A percentile compares a stretch with the other conserved stretches of the same genome.
Conservation (phyloP, 2,888 invertebrate genomes). For the Nipponacmea schrenckii region DNA sequence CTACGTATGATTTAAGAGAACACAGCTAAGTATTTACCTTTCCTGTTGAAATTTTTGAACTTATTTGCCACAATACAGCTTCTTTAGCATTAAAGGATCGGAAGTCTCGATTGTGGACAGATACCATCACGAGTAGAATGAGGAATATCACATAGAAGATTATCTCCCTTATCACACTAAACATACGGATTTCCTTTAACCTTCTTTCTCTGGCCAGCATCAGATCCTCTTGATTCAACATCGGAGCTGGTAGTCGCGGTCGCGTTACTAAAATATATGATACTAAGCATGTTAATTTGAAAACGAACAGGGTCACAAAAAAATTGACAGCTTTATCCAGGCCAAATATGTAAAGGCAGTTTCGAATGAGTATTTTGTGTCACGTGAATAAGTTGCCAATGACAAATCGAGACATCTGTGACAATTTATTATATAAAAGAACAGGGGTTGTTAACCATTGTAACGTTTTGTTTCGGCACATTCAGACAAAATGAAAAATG, state of each 20-base stretch:
- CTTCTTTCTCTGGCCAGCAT: constrained; percentile 35
- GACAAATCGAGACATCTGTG: no score
- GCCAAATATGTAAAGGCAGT: no score
- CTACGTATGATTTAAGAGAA: no score
- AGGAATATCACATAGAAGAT: constrained; percentile 45
- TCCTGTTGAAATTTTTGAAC: neutral
- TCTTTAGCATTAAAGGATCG: constrained; percentile 41
- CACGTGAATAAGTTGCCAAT: no score
- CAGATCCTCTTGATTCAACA: constrained; percentile 37
- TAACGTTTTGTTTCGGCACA: no score
- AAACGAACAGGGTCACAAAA: no score
- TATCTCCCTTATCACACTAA: constrained; percentile 41
- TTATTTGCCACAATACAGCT: constrained; percentile 36
- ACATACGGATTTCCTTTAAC: constrained; percentile 45
- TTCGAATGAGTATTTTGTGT: no score
- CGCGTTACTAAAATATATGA: constrained; percentile 28
- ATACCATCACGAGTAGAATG: constrained; percentile 41
- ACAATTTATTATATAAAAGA: no score
- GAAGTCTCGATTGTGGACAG: constrained; percentile 46
- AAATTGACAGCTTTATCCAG: no score
- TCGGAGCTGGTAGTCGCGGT: constrained; percentile 29
- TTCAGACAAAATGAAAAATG: no score
- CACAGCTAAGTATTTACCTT: no score
- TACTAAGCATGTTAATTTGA: neutral
- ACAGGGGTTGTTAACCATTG: no score